Evolutionary conservation across 2,113 vertebrate genomes (phyloP).

Genomic region (rat (Rattus norvegicus)): DNA sequence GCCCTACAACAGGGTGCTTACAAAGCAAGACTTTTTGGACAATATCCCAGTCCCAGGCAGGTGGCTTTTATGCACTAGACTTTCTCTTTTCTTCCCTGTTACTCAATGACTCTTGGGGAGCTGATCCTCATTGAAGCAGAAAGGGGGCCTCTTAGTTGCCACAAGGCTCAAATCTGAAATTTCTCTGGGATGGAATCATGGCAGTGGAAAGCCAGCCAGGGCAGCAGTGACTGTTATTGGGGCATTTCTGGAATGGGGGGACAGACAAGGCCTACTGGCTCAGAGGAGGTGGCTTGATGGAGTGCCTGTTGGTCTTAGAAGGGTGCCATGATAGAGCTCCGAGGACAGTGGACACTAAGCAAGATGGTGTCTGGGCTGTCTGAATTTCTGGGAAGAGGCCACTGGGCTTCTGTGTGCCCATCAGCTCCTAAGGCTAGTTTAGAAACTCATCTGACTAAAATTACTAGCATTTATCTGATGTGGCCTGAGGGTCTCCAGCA

Average conservation of each 20-base stretch:
- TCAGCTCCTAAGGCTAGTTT: neutral
- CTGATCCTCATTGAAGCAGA: neutral
- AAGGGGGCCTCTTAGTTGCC: neutral
- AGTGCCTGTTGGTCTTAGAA: neutral
- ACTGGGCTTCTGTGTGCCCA: neutral
- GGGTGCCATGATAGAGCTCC: neutral
- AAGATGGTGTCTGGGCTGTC: too few relatives aligned
- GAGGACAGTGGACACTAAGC: neutral
- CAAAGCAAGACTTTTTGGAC: neutral
- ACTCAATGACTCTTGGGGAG: neutral
- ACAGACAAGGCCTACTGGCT: neutral
- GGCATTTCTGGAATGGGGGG: neutral
- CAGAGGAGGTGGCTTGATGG: neutral
- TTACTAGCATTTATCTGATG: neutral
- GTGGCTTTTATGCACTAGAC: neutral
- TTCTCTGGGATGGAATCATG: neutral
- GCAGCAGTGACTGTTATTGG: neutral
- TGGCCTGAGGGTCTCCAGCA: neutral
- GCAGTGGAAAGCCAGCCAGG: neutral
- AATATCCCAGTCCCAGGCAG: neutral
- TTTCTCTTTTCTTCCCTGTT: neutral
- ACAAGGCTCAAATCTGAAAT: neutral
- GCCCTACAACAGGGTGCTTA: fast-evolving
- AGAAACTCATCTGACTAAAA: neutral
- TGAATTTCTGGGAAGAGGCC: neutral